Percentiles rank a stretch among this genome's conserved stretches.
phyloP scores from a whole-genome alignment of 2,888 invertebrate genomes.

The Pseudolycoriella hygida region DNA sequence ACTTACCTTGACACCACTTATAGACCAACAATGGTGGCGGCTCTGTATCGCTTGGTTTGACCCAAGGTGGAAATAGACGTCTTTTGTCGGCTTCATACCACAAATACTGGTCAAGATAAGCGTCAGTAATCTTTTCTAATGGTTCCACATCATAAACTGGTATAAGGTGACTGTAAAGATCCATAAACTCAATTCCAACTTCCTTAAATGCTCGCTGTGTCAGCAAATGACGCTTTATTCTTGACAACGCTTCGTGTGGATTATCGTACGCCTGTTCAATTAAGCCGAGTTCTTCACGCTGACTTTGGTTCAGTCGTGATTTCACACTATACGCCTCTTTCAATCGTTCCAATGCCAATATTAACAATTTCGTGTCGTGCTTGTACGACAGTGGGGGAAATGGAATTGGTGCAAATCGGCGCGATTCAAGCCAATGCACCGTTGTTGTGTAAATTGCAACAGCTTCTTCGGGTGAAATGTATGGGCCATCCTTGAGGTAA shows the following conservation, averaged over 20 bases:
- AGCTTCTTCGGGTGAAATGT: constrained; percentile 98
- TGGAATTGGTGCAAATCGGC: constrained; percentile 97
- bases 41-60: constrained; percentile 97
- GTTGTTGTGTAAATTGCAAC: constrained; percentile 99
- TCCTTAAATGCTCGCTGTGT: constrained; percentile 98
- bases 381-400: constrained; percentile 99
- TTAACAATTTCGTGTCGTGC: constrained; percentile 96
- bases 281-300: constrained; percentile 92
- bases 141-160: constrained; percentile 99
- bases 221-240: constrained; percentile 96
- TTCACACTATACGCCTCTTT: constrained; percentile 98
- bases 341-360: constrained; percentile 85
- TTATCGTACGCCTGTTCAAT: constrained; percentile 99
- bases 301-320: constrained; percentile 93
- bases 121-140: constrained; percentile 97
- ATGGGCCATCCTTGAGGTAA: constrained; percentile 98
- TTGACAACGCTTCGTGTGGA: constrained; percentile 95
- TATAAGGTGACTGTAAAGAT: constrained; percentile 94
- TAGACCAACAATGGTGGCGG: constrained; percentile 85
- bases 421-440: constrained; percentile 97
- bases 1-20: constrained; percentile 94
- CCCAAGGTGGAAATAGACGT: constrained; percentile 93
- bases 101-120: constrained; percentile 96
- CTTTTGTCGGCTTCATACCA: constrained; percentile 99
- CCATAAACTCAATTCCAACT: constrained; percentile 99